phyloP scores from a whole-genome alignment of 2,888 invertebrate genomes.

The Phortica okadai region DNA sequence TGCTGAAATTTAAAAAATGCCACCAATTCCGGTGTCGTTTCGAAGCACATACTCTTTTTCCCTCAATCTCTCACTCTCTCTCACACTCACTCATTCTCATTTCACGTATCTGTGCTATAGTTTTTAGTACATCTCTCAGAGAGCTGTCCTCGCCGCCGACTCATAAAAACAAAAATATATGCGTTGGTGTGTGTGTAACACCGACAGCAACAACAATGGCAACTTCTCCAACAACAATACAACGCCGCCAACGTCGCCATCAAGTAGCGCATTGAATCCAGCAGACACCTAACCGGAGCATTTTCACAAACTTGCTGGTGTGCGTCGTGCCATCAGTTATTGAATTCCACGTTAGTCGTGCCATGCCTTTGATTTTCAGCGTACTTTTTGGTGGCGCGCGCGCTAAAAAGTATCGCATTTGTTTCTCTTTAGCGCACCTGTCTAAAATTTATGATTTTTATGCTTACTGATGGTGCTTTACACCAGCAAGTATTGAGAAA shows the following conservation, averaged over 20 bases:
- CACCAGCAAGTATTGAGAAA: conserved; percentile 74
- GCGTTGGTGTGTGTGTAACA: conserved; percentile 8
- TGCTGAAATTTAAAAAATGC: too few species aligned
- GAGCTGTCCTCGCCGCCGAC: neutral
- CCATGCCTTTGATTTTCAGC: conserved; percentile 41
- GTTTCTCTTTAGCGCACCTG: conserved; percentile 58
- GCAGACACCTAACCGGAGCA: conserved; percentile 48
- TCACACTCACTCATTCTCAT: too few species aligned
- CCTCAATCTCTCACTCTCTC: too few species aligned
- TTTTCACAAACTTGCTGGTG: conserved; percentile 62
- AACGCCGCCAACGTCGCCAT: conserved; percentile 52
- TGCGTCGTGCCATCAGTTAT: conserved; percentile 59
- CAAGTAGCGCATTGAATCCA: conserved; percentile 57
- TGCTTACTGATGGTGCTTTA: conserved; percentile 68
- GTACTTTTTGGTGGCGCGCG: conserved; percentile 72
- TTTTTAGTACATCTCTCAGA: too few species aligned
- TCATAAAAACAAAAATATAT: conserved; percentile 27
- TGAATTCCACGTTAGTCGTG: conserved; percentile 45
- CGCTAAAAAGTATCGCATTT: conserved; percentile 70
- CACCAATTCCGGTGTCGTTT: too few species aligned
- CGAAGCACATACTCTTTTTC: too few species aligned
- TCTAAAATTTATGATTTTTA: conserved; percentile 52
- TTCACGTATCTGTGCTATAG: too few species aligned
- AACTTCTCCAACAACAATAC: conserved; percentile 40
- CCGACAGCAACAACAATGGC: conserved; percentile 43